Evolutionary conservation across 2,888 invertebrate genomes (phyloP).

Genomic region (Mamestra brassicae): DNA sequence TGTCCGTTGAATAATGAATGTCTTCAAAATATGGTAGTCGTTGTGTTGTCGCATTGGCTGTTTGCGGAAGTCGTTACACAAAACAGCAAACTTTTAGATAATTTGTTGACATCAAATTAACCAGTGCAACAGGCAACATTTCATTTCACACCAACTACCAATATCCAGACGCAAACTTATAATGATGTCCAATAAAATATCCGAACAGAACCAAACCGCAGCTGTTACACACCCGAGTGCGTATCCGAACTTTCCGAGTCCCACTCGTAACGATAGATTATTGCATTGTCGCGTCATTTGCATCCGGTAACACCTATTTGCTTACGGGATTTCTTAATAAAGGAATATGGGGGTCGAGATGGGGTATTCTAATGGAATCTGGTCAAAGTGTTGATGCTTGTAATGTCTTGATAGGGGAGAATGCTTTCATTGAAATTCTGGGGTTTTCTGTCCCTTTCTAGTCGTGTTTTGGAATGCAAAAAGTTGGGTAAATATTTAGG

Average conservation of each 20-base stretch:
- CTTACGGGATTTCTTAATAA: conserved; percentile 64
- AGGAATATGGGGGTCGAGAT: conserved; percentile 48
- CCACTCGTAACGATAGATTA: conserved; percentile 76
- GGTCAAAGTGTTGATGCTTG: conserved; percentile 48
- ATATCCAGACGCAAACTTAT: conserved; percentile 18
- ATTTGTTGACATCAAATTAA: background rate
- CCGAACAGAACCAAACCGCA: conserved; percentile 28
- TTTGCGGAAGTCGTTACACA: background rate
- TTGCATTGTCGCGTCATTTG: conserved; percentile 82
- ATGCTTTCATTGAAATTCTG: conserved; percentile 32
- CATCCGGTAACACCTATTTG: conserved; percentile 80
- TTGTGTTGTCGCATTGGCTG: background rate
- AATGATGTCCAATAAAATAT: conserved; percentile 23
- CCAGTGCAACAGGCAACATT: background rate
- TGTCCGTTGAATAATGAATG: no score
- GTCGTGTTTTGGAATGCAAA: background rate
- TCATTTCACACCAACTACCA: background rate
- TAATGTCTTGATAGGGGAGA: conserved; percentile 11
- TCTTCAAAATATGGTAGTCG: no score
- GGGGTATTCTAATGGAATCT: conserved; percentile 55
- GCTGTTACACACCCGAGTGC: conserved; percentile 67
- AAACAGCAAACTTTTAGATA: background rate
- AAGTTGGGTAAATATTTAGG: background rate
- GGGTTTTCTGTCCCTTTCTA: conserved; percentile 4
- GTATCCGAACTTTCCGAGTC: conserved; percentile 59